Conservation (phyloP, 2,113 vertebrate genomes). For the Hippolais icterina region DNA sequence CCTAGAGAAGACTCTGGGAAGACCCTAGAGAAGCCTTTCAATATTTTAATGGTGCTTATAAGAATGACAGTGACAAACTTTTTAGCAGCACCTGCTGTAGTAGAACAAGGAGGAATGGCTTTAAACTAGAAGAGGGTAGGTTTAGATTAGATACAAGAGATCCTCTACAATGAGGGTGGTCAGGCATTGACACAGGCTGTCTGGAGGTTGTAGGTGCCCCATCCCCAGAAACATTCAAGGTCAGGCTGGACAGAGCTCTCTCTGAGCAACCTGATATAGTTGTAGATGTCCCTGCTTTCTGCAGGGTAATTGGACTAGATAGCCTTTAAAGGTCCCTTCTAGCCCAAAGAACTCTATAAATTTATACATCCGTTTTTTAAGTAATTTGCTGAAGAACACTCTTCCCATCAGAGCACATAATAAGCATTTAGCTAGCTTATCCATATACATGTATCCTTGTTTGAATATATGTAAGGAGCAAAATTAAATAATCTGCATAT, state of each 20-base stretch:
- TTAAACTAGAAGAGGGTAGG: background rate
- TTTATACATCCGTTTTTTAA: background rate
- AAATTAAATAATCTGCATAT: background rate
- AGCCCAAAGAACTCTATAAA: background rate
- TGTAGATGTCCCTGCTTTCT: background rate
- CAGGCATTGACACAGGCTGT: background rate
- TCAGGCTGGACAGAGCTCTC: background rate
- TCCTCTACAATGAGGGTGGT: background rate
- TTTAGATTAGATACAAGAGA: background rate
- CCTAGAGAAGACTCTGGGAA: background rate
- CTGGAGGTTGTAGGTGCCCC: background rate
- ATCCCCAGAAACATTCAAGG: background rate
- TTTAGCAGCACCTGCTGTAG: background rate
- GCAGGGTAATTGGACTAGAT: background rate
- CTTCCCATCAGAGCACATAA: background rate
- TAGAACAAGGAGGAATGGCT: background rate
- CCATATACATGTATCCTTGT: background rate
- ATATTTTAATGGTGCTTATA: background rate
- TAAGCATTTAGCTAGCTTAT: background rate
- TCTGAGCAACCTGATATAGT: background rate
- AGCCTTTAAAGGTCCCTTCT: background rate
- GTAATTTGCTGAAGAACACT: background rate
- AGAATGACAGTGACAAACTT: background rate
- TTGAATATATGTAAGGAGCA: background rate
- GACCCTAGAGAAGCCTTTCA: background rate